phyloP scores from a whole-genome alignment of 2,113 vertebrate species.

The Suricata suricatta region DNA sequence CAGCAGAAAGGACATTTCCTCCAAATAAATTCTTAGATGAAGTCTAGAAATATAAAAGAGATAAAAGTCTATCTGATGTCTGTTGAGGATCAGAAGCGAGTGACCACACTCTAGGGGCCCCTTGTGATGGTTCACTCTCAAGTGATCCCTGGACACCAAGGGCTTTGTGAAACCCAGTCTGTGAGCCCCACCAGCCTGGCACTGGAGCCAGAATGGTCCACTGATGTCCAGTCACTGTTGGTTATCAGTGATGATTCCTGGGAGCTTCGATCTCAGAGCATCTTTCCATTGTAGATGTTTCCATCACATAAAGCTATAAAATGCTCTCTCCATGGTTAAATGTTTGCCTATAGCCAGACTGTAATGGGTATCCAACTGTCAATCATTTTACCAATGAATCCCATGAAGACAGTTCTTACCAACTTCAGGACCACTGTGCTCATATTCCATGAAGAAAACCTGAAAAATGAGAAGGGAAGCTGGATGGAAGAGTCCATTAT shows the following conservation, averaged over 20 bases:
- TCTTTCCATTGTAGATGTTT: neutral
- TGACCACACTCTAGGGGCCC: neutral
- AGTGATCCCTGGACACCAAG: neutral
- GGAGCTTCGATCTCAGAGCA: neutral
- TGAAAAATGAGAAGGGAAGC: neutral
- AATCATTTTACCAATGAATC: neutral
- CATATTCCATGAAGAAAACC: neutral
- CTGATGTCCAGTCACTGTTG: neutral
- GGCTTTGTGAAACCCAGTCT: neutral
- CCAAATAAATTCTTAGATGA: neutral
- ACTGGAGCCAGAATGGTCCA: neutral
- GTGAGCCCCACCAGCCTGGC: neutral
- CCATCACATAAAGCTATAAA: neutral
- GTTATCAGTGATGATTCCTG: neutral
- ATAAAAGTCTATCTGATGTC: neutral
- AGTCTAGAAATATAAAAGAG: neutral
- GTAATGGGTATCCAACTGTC: neutral
- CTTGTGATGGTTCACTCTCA: neutral
- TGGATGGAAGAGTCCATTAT: neutral
- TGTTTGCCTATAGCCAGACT: neutral
- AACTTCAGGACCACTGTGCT: neutral
- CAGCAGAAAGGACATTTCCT: neutral
- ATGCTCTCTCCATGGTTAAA: neutral
- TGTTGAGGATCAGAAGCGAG: neutral
- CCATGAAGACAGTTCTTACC: neutral